Conservation (phyloP, 2,113 vertebrate genomes). For the Gymnogyps californianus region DNA sequence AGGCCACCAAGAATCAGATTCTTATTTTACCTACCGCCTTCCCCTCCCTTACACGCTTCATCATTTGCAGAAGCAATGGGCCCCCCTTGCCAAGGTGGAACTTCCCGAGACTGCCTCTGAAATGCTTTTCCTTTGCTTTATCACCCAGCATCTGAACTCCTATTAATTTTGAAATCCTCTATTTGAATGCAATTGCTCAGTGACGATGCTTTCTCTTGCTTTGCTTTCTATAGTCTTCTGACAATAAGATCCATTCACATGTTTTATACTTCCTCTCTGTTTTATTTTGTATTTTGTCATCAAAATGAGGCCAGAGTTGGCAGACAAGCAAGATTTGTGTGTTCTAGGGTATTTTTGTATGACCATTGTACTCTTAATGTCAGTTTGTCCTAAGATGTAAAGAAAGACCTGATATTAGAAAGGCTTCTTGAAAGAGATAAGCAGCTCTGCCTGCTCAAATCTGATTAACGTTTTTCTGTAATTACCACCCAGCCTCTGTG, state of each 20-base stretch:
- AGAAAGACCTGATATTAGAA: background rate
- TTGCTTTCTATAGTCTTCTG: background rate
- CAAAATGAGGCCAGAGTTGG: background rate
- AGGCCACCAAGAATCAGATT: background rate
- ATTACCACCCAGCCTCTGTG: constrained; percentile 26
- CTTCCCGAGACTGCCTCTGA: background rate
- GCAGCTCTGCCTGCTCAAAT: constrained; percentile 39
- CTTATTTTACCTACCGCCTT: accelerated
- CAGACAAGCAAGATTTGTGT: background rate
- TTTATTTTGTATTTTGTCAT: background rate
- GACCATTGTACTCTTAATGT: background rate
- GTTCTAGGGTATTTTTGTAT: background rate
- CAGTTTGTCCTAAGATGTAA: background rate
- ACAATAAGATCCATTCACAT: background rate
- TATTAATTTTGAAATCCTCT: background rate
- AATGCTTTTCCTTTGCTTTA: background rate
- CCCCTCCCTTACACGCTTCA: accelerated
- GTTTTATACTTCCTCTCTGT: background rate
- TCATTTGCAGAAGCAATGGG: background rate
- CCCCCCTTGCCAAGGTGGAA: background rate
- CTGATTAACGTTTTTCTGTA: constrained; percentile 45
- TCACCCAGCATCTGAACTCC: background rate
- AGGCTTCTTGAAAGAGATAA: constrained; percentile 4
- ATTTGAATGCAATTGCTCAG: accelerated
- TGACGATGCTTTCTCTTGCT: background rate